These are phyloP conservation scores for Periphyllus acericola DNA, from an alignment of 2,888 invertebrate species.

Conservation along the genomic window DNA sequence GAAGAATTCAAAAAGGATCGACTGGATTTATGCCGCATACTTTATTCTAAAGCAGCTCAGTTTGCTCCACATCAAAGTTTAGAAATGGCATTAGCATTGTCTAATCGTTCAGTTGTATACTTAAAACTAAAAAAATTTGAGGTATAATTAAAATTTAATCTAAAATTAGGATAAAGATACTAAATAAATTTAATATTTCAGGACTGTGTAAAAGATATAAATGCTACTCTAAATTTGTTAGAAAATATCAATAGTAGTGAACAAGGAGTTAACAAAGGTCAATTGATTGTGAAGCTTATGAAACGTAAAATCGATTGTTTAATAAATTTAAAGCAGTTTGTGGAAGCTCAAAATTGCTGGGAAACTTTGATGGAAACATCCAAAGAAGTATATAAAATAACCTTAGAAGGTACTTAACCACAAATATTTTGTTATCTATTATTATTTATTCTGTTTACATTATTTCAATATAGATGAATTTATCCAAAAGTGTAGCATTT, in stretches of 20 bases:
- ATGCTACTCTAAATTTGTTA: conserved; percentile 72
- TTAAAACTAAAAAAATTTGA: conserved; percentile 72
- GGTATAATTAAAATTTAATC: conserved; percentile 67
- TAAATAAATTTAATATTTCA: conserved; percentile 64
- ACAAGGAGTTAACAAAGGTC: conserved; percentile 69
- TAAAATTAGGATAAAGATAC: conserved; percentile 36
- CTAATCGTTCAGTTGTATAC: conserved; percentile 77
- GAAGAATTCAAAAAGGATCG: conserved; percentile 71
- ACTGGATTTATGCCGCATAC: conserved; percentile 70
- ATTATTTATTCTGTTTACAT: background rate
- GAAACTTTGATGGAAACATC: conserved; percentile 7
- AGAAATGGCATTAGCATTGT: conserved; percentile 74
- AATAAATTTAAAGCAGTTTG: conserved; percentile 1
- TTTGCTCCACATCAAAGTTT: conserved; percentile 71
- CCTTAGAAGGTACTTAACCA: conserved; percentile 22
- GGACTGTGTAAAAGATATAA: conserved; percentile 75
- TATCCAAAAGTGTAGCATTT: conserved; percentile 21
- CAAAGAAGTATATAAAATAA: conserved; percentile 49
- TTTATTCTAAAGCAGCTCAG: conserved; percentile 74
- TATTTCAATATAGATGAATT: conserved; percentile 33
- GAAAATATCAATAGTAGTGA: conserved; percentile 70
- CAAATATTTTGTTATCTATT: conserved; percentile 15
- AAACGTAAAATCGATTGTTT: conserved; percentile 66
- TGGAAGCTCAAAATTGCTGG: conserved; percentile 1
- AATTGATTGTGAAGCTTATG: conserved; percentile 66